Percentiles rank a stretch among this genome's conserved stretches.
Conservation (phyloP, 2,113 vertebrate genomes). For the Hyperopisus bebe region DNA sequence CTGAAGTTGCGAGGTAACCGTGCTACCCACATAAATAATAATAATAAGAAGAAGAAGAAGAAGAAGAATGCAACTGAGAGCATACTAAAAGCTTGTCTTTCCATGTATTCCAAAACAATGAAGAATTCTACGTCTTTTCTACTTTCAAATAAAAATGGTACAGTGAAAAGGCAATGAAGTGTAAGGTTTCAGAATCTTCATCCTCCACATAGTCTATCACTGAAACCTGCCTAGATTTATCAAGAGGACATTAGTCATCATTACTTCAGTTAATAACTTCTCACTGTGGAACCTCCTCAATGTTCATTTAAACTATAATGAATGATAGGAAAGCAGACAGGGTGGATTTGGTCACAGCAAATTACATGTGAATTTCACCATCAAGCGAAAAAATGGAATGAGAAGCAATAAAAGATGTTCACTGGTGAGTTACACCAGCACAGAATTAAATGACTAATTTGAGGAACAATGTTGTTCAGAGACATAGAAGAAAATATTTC, state of each 20-base stretch:
- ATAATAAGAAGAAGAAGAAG: not conserved
- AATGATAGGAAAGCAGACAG: not conserved
- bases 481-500: not conserved
- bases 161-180: not conserved
- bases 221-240: slow-evolving; percentile 12
- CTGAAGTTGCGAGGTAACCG: not conserved
- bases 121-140: not conserved
- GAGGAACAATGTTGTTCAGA: not conserved
- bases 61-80: not conserved
- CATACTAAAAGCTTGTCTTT: not conserved
- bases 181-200: not conserved
- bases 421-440: not conserved
- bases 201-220: not conserved
- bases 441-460: not conserved
- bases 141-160: not conserved
- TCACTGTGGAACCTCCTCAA: not conserved
- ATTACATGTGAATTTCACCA: not conserved
- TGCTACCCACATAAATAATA: not conserved
- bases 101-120: not conserved
- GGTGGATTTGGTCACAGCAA: not conserved
- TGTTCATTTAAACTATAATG: slow-evolving; percentile 5
- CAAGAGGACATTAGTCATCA: slow-evolving; percentile 4
- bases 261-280: slow-evolving; percentile 16
- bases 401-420: not conserved
- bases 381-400: slow-evolving; percentile 8